A percentile compares a stretch with the other conserved stretches of the same genome.
phyloP scores from a whole-genome alignment of 2,113 vertebrate genomes.

The Ceyx melanurus region DNA sequence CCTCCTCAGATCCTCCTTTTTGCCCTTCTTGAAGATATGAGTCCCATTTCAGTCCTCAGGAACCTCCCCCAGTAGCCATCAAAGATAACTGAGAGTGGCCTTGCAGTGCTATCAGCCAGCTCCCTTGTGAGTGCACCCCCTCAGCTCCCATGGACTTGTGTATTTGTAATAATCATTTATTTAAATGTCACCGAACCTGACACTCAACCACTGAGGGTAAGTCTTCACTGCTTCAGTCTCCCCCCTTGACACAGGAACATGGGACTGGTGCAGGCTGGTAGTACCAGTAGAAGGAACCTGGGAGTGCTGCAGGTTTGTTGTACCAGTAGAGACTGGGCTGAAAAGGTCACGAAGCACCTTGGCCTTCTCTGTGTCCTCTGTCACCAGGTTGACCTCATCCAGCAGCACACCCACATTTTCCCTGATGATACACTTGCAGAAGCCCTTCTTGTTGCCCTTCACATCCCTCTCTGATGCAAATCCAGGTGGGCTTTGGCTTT shows the following conservation, averaged over 20 bases:
- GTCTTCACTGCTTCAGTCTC: neutral
- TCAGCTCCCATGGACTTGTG: neutral
- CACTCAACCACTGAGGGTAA: neutral
- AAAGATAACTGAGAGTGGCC: neutral
- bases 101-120: neutral
- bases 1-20: neutral
- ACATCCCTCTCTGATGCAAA: neutral
- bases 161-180: neutral
- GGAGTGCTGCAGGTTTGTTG: neutral
- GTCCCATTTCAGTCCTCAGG: neutral
- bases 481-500: neutral
- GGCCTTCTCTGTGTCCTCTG: neutral
- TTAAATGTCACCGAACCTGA: neutral
- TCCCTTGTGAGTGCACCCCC: neutral
- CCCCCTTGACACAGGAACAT: neutral
- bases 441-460: neutral
- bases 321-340: rapidly evolving
- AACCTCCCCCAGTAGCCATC: neutral
- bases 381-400: neutral
- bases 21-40: neutral
- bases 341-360: neutral
- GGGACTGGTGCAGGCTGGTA: neutral
- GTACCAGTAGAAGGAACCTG: neutral
- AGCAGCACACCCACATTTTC: neutral
- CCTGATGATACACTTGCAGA: neutral